A percentile compares a stretch with the other conserved stretches of the same genome.
phyloP scores from a whole-genome alignment of 2,797 vertebrate species.

The Oreochromis grahami region DNA sequence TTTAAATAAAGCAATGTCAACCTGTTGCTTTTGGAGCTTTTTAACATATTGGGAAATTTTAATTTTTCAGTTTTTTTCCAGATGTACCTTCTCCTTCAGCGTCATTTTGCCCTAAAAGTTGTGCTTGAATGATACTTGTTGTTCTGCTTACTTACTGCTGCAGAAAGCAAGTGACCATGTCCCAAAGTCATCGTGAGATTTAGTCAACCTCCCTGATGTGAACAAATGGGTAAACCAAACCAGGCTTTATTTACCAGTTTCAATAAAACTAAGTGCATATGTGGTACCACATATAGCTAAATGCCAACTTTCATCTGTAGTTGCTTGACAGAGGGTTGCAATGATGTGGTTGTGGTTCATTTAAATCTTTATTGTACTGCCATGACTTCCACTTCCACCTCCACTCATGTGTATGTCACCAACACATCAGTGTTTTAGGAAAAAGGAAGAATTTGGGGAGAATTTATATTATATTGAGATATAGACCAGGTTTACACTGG shows the following conservation, averaged over 20 bases:
- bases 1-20: background rate
- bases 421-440: background rate
- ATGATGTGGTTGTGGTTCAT: background rate
- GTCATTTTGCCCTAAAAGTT: background rate
- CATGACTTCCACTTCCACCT: background rate
- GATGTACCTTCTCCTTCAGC: background rate
- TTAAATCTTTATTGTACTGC: background rate
- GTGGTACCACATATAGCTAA: background rate
- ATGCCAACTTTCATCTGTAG: background rate
- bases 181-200: background rate
- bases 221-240: background rate
- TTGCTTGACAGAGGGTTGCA: background rate
- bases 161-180: background rate
- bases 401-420: background rate
- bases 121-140: background rate
- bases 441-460: background rate
- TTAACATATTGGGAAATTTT: background rate
- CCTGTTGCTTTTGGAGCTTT: background rate
- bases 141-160: background rate
- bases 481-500: background rate
- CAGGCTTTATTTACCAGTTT: background rate
- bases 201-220: background rate
- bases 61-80: background rate
- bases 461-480: background rate
- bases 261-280: background rate